Conservation (phyloP, 1,140 invertebrate genomes). For the Drosophila subobscura region DNA sequence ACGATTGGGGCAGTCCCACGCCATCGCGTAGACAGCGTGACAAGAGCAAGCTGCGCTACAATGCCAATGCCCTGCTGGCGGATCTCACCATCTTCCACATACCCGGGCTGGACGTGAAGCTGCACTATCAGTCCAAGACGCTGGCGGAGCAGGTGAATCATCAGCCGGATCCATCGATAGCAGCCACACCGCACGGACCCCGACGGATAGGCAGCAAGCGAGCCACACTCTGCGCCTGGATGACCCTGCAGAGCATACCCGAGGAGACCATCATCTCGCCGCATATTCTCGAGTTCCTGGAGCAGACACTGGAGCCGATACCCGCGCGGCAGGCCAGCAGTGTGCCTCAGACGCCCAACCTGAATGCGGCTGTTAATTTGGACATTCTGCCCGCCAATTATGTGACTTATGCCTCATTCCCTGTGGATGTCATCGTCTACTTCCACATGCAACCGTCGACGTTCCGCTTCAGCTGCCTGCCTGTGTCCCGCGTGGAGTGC, state of each 20-base stretch:
- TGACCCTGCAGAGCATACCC: conserved; percentile 96
- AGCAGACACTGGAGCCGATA: conserved; percentile 97
- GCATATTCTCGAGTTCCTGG: conserved; percentile 96
- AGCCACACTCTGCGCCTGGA: conserved; percentile 97
- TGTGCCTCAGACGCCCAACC: conserved; percentile 65
- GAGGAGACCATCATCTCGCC: conserved; percentile 98
- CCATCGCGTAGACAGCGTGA: conserved; percentile 84
- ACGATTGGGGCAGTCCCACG: conserved; percentile 84
- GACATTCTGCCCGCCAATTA: conserved; percentile 89
- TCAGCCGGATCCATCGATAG: conserved; percentile 48
- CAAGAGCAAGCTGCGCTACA: conserved; percentile 83
- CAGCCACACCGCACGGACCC: conserved; percentile 2
- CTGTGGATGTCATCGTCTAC: conserved; percentile 99
- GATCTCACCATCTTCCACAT: conserved; percentile 97
- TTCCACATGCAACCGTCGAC: conserved; percentile 99
- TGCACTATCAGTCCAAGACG: conserved; percentile 95
- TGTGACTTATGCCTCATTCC: conserved; percentile 94
- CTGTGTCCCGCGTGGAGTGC: conserved; percentile 97
- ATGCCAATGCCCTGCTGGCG: conserved; percentile 86
- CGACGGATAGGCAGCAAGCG: conserved; percentile 91
- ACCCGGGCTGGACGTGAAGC: conserved; percentile 96
- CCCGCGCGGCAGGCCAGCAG: conserved; percentile 86
- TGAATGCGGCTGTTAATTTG: conserved; percentile 81
- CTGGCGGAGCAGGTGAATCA: conserved; percentile 85
- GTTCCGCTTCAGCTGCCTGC: conserved; percentile 97